Percentiles rank a stretch among this genome's conserved stretches.
Conservation (phyloP, 37 sponge, comb jelly and placozoan species). For the Cliona cf. orientalis region DNA sequence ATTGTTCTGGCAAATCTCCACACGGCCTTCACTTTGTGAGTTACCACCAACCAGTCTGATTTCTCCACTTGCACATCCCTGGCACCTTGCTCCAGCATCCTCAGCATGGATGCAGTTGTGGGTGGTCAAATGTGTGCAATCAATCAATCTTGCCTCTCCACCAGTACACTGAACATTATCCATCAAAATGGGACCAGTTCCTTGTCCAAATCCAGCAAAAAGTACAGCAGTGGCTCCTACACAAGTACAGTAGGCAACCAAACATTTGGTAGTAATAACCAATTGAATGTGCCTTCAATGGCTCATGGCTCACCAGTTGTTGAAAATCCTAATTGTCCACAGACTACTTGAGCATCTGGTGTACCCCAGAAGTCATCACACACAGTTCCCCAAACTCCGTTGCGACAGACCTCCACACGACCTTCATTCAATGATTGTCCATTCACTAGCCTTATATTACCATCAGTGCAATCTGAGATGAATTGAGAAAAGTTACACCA, state of each 20-base stretch:
- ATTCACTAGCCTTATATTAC: constrained; percentile 24
- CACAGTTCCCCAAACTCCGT: constrained; percentile 14
- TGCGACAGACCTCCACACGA: constrained; percentile 9
- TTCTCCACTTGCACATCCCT: too few relatives aligned
- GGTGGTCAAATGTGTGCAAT: neutral
- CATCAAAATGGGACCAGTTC: constrained; percentile 18
- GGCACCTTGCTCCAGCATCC: constrained; percentile 27
- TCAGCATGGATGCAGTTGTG: constrained; percentile 11
- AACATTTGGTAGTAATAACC: too few relatives aligned
- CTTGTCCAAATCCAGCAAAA: constrained; percentile 7
- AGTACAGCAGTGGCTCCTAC: neutral
- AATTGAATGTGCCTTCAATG: neutral
- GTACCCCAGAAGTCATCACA: constrained; percentile 35
- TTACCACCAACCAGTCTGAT: too few relatives aligned
- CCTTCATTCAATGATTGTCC: constrained; percentile 19
- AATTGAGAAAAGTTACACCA: neutral
- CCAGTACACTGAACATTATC: constrained; percentile 22
- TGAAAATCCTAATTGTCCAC: constrained; percentile 28
- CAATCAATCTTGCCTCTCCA: neutral
- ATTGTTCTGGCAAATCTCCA: too few relatives aligned
- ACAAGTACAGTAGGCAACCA: neutral
- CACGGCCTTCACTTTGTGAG: too few relatives aligned
- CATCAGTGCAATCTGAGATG: constrained; percentile 15
- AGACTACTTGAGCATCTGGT: constrained; percentile 14
- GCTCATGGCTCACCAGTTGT: constrained; percentile 3